A percentile compares a stretch with the other conserved stretches of the same genome.
These are phyloP conservation scores for Ectemnius cavifrons DNA, from an alignment of 2,888 invertebrate species.

Conservation along the genomic window DNA sequence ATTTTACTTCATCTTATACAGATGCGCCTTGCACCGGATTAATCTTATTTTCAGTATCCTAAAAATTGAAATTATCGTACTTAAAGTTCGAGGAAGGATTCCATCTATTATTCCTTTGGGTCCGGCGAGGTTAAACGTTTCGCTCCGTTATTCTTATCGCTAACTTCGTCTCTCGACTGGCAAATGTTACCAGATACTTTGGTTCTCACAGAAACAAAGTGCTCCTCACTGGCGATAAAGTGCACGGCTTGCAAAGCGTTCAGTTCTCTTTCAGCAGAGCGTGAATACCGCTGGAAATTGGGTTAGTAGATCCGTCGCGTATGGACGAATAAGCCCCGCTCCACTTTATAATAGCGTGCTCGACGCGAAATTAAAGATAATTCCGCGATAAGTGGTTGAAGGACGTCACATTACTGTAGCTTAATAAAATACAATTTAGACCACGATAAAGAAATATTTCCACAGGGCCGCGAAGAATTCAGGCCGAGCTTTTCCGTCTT, in stretches of 20 bases:
- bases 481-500: no score
- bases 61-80: no score
- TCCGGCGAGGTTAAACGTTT: no score
- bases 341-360: conserved; percentile 6
- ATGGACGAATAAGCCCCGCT: conserved; percentile 2
- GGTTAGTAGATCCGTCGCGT: conserved; percentile 6
- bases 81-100: no score
- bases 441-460: neutral
- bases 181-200: neutral
- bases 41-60: no score
- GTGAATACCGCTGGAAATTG: conserved; percentile 1
- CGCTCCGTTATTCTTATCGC: no score
- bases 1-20: neutral
- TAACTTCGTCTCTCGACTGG: neutral
- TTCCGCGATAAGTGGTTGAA: conserved; percentile 1
- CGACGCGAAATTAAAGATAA: conserved; percentile 5
- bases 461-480: neutral
- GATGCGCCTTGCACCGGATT: no score
- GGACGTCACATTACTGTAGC: conserved; percentile 3
- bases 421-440: conserved; percentile 6
- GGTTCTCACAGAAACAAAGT: neutral
- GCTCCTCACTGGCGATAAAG: neutral
- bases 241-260: neutral
- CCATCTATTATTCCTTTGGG: no score
- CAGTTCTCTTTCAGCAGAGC: conserved; percentile 4